Conservation (phyloP, 2,113 vertebrate genomes). For the Grammomys dolichurus region DNA sequence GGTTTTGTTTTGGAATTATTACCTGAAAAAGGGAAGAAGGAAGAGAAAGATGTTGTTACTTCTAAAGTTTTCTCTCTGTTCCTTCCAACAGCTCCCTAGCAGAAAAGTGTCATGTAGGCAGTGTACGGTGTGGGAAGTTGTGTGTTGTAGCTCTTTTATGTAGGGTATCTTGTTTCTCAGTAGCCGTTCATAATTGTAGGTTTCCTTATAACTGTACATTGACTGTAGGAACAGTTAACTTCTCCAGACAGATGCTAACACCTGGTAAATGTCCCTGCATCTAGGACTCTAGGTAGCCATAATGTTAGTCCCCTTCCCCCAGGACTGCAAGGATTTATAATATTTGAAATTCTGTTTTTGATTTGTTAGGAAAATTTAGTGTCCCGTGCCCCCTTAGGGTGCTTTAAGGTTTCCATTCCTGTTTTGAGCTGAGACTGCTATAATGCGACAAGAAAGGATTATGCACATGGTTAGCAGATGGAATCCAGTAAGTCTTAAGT, state of each 20-base stretch:
- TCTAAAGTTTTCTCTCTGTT: not conserved
- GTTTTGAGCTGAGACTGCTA: not conserved
- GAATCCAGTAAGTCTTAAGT: slow-evolving; percentile 14
- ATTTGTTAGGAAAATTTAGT: slow-evolving; percentile 27
- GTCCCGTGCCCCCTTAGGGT: not conserved
- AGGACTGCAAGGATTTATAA: not conserved
- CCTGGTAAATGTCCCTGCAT: not conserved
- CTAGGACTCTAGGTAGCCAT: not conserved
- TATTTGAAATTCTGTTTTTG: slow-evolving; percentile 29
- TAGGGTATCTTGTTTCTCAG: not conserved
- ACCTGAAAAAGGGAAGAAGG: slow-evolving; percentile 25
- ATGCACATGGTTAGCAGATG: not conserved
- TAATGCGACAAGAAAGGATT: slow-evolving; percentile 1
- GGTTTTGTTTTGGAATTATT: not conserved
- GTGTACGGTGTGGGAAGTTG: slow-evolving; percentile 6
- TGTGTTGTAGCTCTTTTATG: slow-evolving; percentile 4
- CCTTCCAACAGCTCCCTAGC: not conserved
- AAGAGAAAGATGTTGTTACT: slow-evolving; percentile 36
- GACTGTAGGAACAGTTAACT: not conserved
- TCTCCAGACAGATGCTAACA: not conserved
- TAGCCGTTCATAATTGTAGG: not conserved
- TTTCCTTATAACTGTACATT: not conserved
- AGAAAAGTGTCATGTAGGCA: not conserved
- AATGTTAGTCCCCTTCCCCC: not conserved
- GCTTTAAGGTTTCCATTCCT: not conserved